These are phyloP conservation scores for Drosophila pseudoananassae DNA, from an alignment of 1,140 invertebrate genomes.

Conservation along the genomic window DNA sequence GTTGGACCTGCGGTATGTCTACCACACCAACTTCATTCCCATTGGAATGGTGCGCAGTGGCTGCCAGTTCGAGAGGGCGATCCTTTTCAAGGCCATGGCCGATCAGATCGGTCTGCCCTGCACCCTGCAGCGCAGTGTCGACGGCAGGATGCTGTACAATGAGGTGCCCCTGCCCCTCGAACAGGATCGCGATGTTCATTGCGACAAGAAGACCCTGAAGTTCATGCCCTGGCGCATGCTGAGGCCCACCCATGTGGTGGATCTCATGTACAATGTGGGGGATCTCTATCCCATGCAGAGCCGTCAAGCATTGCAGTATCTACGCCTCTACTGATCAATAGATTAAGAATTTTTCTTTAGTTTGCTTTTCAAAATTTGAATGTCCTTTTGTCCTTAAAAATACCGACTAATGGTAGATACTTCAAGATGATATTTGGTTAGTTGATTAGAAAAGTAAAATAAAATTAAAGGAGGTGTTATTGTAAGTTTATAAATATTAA, in stretches of 20 bases:
- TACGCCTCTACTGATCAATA: constrained; percentile 57
- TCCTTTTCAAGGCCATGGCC: constrained; percentile 88
- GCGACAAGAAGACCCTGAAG: constrained; percentile 71
- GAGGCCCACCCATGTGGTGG: constrained; percentile 87
- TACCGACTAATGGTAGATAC: not conserved
- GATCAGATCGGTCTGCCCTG: constrained; percentile 87
- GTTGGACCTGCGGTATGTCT: constrained; percentile 65
- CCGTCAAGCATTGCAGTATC: constrained; percentile 78
- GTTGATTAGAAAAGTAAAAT: not conserved
- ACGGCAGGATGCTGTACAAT: constrained; percentile 86
- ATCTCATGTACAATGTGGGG: constrained; percentile 86
- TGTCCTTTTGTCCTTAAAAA: not conserved
- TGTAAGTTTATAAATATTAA: not conserved
- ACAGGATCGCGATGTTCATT: constrained; percentile 65
- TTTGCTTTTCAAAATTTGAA: not conserved
- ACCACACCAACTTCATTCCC: constrained; percentile 85
- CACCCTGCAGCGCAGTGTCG: constrained; percentile 85
- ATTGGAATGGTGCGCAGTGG: constrained; percentile 87
- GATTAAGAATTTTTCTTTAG: not conserved
- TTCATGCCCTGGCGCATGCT: constrained; percentile 86
- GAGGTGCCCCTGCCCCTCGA: constrained; percentile 86
- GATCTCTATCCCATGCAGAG: constrained; percentile 84
- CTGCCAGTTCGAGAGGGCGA: constrained; percentile 86
- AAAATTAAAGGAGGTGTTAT: not conserved
- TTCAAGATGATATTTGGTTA: not conserved